Percentiles rank a stretch among this genome's conserved stretches.
Evolutionary conservation across 92 coral and sea anemone species (phyloP).

Genomic region (Umimayanthus chanpuru): DNA sequence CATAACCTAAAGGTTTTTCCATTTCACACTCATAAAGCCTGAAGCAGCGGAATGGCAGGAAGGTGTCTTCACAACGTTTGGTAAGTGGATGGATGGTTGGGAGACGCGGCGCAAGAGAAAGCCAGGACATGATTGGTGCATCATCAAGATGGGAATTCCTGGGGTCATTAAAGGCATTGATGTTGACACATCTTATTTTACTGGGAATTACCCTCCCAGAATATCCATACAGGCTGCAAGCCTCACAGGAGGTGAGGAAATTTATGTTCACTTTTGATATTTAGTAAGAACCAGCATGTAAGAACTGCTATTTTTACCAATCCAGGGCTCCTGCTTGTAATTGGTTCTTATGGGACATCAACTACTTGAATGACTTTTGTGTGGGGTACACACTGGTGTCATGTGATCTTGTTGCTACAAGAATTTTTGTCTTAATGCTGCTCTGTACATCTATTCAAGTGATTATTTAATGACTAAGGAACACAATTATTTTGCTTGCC

Average conservation of each 20-base stretch:
- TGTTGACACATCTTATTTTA: slow-evolving; percentile 76
- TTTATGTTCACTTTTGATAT: no score
- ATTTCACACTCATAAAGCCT: slow-evolving; percentile 30
- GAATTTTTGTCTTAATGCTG: no score
- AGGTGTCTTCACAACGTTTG: slow-evolving; percentile 76
- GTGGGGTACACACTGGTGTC: no score
- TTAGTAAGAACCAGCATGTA: no score
- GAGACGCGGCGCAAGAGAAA: slow-evolving; percentile 83
- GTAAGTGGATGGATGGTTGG: slow-evolving; percentile 99
- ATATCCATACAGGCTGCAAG: slow-evolving; percentile 78
- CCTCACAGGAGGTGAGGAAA: slow-evolving; percentile 56
- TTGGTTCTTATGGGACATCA: no score
- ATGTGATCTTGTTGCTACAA: no score
- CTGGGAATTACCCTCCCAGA: slow-evolving; percentile 88
- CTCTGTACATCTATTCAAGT: no score
- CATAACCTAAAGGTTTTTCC: not conserved
- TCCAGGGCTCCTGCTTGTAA: no score
- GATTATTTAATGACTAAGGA: no score
- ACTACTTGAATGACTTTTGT: no score
- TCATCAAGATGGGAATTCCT: slow-evolving; percentile 80
- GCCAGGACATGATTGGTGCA: slow-evolving; percentile 88
- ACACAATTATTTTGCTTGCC: no score
- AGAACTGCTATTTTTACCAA: no score
- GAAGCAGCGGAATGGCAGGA: slow-evolving; percentile 80
- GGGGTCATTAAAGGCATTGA: slow-evolving; percentile 81